phyloP scores from a whole-genome alignment of 2,113 vertebrate species.

The Megaceryle maxima region DNA sequence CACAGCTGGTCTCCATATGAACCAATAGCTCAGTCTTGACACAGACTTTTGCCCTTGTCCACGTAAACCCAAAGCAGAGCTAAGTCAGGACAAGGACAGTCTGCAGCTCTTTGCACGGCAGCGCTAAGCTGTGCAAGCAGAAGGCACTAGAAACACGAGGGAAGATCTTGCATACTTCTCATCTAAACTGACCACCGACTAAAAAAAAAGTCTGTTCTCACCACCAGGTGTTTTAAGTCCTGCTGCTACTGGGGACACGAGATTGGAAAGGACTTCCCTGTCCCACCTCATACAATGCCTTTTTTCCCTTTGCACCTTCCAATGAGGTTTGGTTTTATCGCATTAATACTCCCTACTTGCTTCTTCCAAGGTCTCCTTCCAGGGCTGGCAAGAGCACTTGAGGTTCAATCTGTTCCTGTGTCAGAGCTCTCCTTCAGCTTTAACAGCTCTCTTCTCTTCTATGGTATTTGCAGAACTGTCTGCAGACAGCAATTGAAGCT shows the following conservation, averaged over 20 bases:
- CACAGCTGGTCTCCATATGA: constrained; percentile 38
- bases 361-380: neutral
- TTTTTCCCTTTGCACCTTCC: neutral
- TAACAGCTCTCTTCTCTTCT: neutral
- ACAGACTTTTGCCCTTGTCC: neutral
- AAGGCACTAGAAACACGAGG: neutral
- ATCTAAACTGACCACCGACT: neutral
- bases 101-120: neutral
- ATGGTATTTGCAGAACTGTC: neutral
- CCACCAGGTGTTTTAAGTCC: neutral
- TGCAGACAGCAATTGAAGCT: neutral
- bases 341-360: neutral
- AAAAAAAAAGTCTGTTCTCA: neutral
- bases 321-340: neutral
- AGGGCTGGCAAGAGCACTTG: neutral
- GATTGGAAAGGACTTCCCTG: neutral
- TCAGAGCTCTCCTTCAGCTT: neutral
- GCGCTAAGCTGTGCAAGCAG: neutral
- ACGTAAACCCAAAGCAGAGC: neutral
- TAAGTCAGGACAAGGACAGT: neutral
- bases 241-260: neutral
- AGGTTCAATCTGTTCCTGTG: neutral
- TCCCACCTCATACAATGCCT: neutral
- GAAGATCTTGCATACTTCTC: neutral
- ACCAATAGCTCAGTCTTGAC: neutral